These are phyloP conservation scores for Argynnis bischoffii DNA, from an alignment of 2,888 invertebrate genomes.

Conservation along the genomic window DNA sequence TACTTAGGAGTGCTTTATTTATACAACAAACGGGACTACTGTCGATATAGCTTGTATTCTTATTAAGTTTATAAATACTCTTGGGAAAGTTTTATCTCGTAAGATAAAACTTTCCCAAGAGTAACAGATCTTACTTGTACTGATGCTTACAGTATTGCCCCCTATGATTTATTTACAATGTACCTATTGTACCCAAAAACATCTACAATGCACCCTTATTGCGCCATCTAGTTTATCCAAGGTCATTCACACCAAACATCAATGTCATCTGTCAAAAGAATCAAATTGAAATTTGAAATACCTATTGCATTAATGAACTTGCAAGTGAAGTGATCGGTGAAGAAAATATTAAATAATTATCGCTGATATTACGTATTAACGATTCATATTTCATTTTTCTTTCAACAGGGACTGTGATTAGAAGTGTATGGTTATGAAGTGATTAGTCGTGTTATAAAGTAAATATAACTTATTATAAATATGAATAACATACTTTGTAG, in stretches of 20 bases:
- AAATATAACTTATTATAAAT: constrained; percentile 13
- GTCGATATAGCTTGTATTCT: too few relatives aligned
- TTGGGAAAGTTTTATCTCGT: too few relatives aligned
- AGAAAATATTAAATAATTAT: neutral
- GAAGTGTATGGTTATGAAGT: constrained; percentile 11
- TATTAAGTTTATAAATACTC: too few relatives aligned
- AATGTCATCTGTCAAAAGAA: constrained; percentile 6
- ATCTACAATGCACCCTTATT: too few relatives aligned
- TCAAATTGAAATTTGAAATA: neutral
- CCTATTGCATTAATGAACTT: neutral
- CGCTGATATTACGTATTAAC: neutral
- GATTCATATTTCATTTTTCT: neutral
- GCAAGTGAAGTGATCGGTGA: neutral
- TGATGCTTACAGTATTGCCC: too few relatives aligned
- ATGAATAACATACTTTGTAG: constrained; percentile 60
- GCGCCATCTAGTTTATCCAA: neutral
- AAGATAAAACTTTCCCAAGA: too few relatives aligned
- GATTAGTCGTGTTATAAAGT: neutral
- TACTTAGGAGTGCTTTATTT: too few relatives aligned
- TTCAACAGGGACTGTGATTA: neutral
- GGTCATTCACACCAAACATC: neutral
- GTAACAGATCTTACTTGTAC: too few relatives aligned
- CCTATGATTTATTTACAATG: too few relatives aligned
- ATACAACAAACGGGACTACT: too few relatives aligned
- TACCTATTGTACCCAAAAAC: too few relatives aligned